Evolutionary conservation across 2,797 vertebrate species (phyloP), one percentile per base, ranked within the genome.

Genomic region (Phylloscopus collybita): DNA sequence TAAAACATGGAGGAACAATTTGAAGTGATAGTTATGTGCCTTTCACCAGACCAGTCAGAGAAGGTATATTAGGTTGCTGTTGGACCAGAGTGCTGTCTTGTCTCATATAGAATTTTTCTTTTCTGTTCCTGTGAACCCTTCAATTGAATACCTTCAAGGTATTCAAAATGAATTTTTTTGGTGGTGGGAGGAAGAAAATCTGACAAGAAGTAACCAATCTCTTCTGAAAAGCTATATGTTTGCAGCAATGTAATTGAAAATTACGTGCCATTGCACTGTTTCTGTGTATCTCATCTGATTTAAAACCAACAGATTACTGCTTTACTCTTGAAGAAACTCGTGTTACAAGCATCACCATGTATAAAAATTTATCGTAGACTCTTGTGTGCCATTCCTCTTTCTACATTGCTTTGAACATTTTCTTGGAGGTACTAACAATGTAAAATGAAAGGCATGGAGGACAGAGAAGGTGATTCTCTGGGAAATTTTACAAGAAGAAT

Each of bases 171-270:
- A 25, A 4, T 66, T 70, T 16, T 56, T 25, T 64, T 64, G 66
- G 6, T 3, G 2, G 5, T 14, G 4, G 8, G 7, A n/a, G 10
- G 7, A 4, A 26, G 21, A 53, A 11, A 40, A 22, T 34, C 21
- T 75, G 25, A 19, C 16, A 23, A n/a, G 49, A 67, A 10, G 4
- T 42, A 5, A 40, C 17, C 7, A 40, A 9, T 47, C 2, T 78
- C 11, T 79, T 7, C 56, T 21, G 60, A 40, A 89, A 88, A 88
- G 21, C 44, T 72, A n/a, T 8, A 10, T 56, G 13, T 70, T 61
- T 69, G 17, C 38, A 72, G 36, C 17, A 22, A 1, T 53, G 22
- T 53, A 6, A 34, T 9, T 62, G 51, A 78, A 92, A 59, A 51
- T 2, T 1, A 4, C 65, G 5, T 51, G 54, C 62, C 56, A 25